phyloP scores from a whole-genome alignment of 2,113 vertebrate genomes.

The Aix galericulata region DNA sequence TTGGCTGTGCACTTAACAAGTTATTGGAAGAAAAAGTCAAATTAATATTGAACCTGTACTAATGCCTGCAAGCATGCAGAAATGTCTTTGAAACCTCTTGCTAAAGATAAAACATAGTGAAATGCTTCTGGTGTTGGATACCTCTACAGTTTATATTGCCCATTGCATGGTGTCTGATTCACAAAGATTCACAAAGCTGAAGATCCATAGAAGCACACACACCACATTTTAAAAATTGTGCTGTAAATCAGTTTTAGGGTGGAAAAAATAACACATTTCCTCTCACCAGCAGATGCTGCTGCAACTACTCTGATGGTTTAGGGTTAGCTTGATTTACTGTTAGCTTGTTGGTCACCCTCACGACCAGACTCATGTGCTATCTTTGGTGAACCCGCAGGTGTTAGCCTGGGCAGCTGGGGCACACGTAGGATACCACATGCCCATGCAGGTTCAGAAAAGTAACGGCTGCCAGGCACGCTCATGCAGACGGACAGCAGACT shows the following conservation, averaged over 20 bases:
- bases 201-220: neutral
- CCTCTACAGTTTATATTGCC: rapidly evolving
- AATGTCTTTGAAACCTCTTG: neutral
- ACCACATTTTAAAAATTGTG: neutral
- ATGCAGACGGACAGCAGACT: neutral
- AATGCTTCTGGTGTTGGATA: neutral
- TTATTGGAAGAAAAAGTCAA: neutral
- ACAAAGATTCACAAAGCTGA: neutral
- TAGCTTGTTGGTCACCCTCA: neutral
- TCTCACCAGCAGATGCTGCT: neutral
- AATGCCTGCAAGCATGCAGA: neutral
- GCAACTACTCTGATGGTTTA: neutral
- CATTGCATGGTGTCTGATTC: no score
- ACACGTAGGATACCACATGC: neutral
- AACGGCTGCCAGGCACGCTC: neutral
- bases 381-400: neutral
- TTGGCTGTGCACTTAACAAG: neutral
- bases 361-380: neutral
- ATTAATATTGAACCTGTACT: neutral
- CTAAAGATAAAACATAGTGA: neutral
- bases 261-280: neutral
- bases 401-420: neutral
- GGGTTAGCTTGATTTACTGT: neutral
- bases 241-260: neutral
- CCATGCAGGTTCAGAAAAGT: neutral